phyloP scores from a whole-genome alignment of 2,888 invertebrate species.

The Timema cristinae region DNA sequence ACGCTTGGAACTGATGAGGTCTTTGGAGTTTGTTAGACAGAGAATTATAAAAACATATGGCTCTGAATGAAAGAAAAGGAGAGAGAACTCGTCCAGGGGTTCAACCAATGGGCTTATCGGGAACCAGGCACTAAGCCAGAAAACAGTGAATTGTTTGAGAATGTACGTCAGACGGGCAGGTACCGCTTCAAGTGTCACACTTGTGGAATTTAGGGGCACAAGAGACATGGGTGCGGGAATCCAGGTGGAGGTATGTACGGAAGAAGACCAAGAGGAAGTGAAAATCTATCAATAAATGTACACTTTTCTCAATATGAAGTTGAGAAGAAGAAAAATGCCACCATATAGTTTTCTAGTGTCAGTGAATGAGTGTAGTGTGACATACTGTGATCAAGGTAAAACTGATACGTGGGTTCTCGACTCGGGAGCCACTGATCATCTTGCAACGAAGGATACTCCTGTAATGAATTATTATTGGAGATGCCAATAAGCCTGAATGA shows the following conservation, averaged over 20 bases:
- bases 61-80: not conserved
- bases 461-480: not conserved
- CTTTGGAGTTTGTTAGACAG: no score
- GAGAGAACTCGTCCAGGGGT: not conserved
- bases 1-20: no score
- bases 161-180: not conserved
- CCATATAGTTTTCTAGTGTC: not conserved
- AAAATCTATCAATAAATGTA: not conserved
- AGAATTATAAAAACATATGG: not conserved
- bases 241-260: not conserved
- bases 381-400: no score
- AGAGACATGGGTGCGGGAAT: not conserved
- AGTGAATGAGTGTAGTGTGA: not conserved
- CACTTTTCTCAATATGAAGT: not conserved
- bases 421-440: no score
- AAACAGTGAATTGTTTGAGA: not conserved
- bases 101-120: not conserved
- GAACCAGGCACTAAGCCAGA: not conserved
- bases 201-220: not conserved
- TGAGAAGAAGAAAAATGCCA: not conserved
- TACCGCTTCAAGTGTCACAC: not conserved
- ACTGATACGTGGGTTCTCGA: no score
- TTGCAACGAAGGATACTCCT: no score
- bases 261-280: not conserved
- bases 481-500: not conserved